A percentile compares a stretch with the other conserved stretches of the same genome.
These are phyloP conservation scores for Echinops telfairi DNA, from an alignment of 2,113 vertebrate species.

Conservation along the genomic window DNA sequence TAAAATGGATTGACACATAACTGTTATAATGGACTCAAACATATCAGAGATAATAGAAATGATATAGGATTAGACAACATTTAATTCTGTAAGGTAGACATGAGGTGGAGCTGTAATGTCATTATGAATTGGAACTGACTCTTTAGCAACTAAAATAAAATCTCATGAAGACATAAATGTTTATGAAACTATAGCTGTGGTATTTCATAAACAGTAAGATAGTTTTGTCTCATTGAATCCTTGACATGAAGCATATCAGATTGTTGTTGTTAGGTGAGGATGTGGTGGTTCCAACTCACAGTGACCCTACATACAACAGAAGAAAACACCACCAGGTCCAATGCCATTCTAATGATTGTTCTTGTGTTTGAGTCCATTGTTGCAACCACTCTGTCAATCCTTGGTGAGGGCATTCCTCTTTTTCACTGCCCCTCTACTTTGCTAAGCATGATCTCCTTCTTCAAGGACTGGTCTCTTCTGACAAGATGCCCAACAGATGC, in stretches of 20 bases:
- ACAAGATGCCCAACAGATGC: too few relatives aligned
- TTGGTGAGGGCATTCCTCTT: too few relatives aligned
- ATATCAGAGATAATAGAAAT: not conserved
- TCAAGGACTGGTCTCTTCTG: too few relatives aligned
- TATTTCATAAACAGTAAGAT: constrained; percentile 2
- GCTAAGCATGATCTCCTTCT: too few relatives aligned
- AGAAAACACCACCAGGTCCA: too few relatives aligned
- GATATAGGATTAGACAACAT: not conserved
- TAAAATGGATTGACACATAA: not conserved
- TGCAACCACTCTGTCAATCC: too few relatives aligned
- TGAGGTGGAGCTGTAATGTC: not conserved
- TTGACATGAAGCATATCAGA: not conserved
- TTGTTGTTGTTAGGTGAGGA: not conserved
- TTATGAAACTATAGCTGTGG: constrained; percentile 4
- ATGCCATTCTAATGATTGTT: too few relatives aligned
- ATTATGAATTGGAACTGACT: not conserved
- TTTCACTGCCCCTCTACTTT: too few relatives aligned
- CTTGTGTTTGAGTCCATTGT: too few relatives aligned
- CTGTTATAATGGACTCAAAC: not conserved
- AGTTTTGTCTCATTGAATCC: not conserved
- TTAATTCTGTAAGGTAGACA: not conserved
- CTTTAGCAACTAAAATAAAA: not conserved
- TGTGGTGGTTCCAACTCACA: too few relatives aligned
- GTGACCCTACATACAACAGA: too few relatives aligned
- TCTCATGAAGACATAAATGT: not conserved